Conservation (phyloP, 2,888 invertebrate genomes). For the Chymomyza fuscimana region DNA sequence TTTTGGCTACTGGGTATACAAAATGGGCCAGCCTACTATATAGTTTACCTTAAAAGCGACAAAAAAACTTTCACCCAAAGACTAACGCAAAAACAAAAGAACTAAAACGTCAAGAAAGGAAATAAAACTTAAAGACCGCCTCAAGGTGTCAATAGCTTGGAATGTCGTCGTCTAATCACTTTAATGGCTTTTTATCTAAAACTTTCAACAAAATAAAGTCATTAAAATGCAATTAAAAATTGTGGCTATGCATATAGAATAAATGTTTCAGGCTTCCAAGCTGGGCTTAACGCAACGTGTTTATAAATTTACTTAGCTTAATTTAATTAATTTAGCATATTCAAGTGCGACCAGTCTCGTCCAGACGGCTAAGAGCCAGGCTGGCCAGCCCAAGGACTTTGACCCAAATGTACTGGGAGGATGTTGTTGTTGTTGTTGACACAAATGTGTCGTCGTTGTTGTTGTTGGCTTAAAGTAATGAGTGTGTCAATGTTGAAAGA, state of each 20-base stretch:
- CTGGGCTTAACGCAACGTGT: conserved; percentile 15
- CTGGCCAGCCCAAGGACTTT: neutral
- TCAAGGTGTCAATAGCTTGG: conserved; percentile 60
- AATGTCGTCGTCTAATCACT: conserved; percentile 55
- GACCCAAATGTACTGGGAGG: neutral
- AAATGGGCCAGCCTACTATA: too few relatives aligned
- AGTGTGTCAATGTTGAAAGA: conserved; percentile 8
- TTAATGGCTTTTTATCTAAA: conserved; percentile 60
- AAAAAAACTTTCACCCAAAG: too few relatives aligned
- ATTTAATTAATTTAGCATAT: conserved; percentile 61
- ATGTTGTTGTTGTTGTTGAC: neutral
- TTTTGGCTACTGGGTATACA: too few relatives aligned
- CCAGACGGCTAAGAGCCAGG: neutral
- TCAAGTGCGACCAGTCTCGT: conserved; percentile 2
- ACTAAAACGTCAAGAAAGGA: too few relatives aligned
- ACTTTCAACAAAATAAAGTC: conserved; percentile 57
- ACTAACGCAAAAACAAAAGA: too few relatives aligned
- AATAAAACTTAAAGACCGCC: conserved; percentile 3
- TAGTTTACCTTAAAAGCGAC: too few relatives aligned
- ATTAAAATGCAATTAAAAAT: conserved; percentile 73
- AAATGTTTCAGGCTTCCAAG: conserved; percentile 7
- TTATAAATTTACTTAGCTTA: conserved; percentile 51
- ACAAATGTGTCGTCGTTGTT: conserved; percentile 4
- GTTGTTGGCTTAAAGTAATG: conserved; percentile 12
- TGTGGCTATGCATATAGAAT: conserved; percentile 24